Percentiles rank a stretch among this genome's conserved stretches.
Evolutionary conservation across 2,113 vertebrate genomes (phyloP).

Genomic region (Phodopus roborovskii): DNA sequence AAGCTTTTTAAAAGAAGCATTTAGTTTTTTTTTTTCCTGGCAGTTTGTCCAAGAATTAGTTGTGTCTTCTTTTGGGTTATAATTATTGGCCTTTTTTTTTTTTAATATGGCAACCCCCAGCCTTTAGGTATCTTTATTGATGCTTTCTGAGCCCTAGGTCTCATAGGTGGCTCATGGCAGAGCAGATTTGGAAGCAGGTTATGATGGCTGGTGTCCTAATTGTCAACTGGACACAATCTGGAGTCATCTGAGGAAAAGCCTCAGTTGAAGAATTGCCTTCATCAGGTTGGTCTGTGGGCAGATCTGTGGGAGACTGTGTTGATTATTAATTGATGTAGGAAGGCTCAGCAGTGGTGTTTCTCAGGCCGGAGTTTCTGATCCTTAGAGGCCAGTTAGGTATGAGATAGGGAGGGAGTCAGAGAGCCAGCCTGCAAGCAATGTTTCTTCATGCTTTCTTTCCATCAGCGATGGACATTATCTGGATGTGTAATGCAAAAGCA

Average conservation of each 20-base stretch:
- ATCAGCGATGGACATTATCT: neutral
- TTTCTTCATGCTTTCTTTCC: neutral
- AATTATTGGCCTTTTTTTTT: conserved; percentile 17
- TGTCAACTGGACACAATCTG: neutral
- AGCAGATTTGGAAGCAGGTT: neutral
- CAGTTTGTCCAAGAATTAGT: conserved; percentile 30
- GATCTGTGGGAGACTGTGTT: neutral
- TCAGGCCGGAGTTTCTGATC: neutral
- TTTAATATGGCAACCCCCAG: neutral
- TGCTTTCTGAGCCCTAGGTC: neutral
- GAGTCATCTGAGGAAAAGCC: neutral
- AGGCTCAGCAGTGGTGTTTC: neutral
- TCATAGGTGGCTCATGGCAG: neutral
- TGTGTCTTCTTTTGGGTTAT: neutral
- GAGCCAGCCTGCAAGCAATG: neutral
- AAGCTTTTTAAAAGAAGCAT: neutral
- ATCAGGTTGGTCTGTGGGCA: neutral
- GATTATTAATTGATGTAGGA: neutral
- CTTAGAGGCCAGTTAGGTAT: neutral
- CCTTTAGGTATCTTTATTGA: neutral
- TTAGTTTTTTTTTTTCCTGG: neutral
- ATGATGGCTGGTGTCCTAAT: neutral
- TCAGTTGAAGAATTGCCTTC: neutral
- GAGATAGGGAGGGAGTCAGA: neutral
- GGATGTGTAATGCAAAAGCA: neutral